These are phyloP conservation scores for Riparia riparia DNA, from an alignment of 2,113 vertebrate genomes.

Conservation along the genomic window DNA sequence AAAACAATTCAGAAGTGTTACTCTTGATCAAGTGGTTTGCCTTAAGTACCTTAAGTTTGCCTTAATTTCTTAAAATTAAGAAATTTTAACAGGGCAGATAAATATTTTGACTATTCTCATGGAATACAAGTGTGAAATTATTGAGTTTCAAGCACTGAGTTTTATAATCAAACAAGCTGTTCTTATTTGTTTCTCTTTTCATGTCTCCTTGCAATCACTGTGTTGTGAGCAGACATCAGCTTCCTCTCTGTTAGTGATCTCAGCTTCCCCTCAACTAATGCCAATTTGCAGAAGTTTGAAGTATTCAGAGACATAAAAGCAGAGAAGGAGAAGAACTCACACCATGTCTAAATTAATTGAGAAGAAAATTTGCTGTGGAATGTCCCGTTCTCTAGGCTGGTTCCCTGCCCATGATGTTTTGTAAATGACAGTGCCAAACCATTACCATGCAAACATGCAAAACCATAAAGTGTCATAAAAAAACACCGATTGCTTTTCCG, in stretches of 20 bases:
- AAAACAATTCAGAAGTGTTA: not conserved
- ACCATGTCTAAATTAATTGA: rapidly evolving
- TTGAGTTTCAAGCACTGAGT: not conserved
- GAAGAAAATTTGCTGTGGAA: not conserved
- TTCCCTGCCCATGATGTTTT: not conserved
- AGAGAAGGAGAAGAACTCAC: not conserved
- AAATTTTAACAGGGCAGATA: not conserved
- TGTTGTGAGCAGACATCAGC: not conserved
- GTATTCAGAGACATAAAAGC: not conserved
- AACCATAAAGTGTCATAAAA: not conserved
- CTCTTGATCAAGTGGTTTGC: not conserved
- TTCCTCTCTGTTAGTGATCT: not conserved
- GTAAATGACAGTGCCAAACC: not conserved
- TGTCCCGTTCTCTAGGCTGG: not conserved
- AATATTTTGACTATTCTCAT: not conserved
- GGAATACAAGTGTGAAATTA: not conserved
- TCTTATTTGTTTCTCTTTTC: not conserved
- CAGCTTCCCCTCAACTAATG: not conserved
- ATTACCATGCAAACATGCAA: not conserved
- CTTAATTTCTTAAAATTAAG: not conserved
- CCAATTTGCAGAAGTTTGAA: not conserved
- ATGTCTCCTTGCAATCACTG: not conserved
- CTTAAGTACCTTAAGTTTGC: not conserved
- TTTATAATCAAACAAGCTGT: not conserved
- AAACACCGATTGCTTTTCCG: not conserved